Conservation (phyloP, 2,888 invertebrate species). For the Mallateleia sp. region DNA sequence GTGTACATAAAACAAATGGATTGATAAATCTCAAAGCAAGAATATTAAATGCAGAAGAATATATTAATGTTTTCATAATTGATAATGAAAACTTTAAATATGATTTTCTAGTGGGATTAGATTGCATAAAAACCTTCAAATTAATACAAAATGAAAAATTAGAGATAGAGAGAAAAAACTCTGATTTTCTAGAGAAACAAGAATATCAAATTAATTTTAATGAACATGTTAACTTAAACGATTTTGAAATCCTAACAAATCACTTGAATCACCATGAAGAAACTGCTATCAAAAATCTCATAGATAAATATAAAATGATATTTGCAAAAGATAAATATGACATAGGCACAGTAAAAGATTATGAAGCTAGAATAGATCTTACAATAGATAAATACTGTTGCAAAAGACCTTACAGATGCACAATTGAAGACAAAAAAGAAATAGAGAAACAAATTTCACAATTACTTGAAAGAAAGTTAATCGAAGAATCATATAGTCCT, state of each 20-base stretch:
- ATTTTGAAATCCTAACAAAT: neutral
- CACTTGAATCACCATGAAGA: neutral
- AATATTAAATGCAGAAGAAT: neutral
- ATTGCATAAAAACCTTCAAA: constrained; percentile 52
- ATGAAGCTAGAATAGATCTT: constrained; percentile 18
- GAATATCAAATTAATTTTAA: constrained; percentile 72
- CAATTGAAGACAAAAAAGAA: constrained; percentile 55
- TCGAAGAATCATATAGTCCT: constrained; percentile 65
- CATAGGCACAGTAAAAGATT: constrained; percentile 19
- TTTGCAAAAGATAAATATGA: constrained; percentile 22
- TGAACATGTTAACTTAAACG: neutral
- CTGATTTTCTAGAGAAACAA: no score
- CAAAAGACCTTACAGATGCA: constrained; percentile 26
- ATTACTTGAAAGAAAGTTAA: constrained; percentile 49
- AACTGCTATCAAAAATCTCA: constrained; percentile 1
- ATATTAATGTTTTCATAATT: neutral
- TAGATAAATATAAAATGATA: constrained; percentile 6
- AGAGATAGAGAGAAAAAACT: no score
- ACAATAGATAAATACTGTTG: constrained; percentile 12
- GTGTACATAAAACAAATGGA: neutral
- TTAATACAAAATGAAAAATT: constrained; percentile 52
- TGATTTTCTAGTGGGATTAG: constrained; percentile 52
- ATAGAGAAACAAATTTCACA: constrained; percentile 63
- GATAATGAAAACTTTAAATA: constrained; percentile 6
- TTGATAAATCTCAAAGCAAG: neutral